Conservation (phyloP, 2,888 invertebrate genomes). For the Heliconius hortense region DNA sequence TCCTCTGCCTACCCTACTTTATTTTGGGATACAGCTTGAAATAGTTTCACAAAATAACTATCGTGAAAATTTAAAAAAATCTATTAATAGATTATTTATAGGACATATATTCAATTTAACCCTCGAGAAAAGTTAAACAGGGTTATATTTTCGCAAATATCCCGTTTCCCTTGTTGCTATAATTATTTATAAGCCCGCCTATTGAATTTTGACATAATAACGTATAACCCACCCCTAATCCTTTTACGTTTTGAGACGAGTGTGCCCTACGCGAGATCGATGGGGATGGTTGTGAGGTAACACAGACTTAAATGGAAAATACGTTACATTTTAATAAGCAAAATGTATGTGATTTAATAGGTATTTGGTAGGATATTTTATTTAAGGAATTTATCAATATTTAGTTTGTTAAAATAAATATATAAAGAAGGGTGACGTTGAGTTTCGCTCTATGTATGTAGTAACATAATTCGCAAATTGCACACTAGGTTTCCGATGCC, state of each 20-base stretch:
- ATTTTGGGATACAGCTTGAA: background rate
- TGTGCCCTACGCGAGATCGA: conserved; percentile 24
- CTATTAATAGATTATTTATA: background rate
- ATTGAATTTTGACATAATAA: conserved; percentile 16
- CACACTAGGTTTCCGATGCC: too few species aligned
- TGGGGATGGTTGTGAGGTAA: conserved; percentile 16
- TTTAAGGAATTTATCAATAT: background rate
- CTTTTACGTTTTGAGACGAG: conserved; percentile 21
- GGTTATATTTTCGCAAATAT: background rate
- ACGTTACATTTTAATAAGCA: background rate
- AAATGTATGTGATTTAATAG: background rate
- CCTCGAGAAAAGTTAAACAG: background rate
- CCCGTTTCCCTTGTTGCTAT: background rate
- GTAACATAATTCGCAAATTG: too few species aligned
- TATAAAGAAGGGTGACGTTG: too few species aligned
- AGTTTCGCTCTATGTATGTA: too few species aligned
- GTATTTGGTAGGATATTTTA: background rate
- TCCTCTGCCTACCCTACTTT: background rate
- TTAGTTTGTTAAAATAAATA: too few species aligned
- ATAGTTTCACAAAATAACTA: background rate
- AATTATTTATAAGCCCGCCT: conserved; percentile 13
- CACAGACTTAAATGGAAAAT: background rate
- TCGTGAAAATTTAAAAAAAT: background rate
- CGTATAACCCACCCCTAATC: conserved; percentile 21
- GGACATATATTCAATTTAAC: background rate